Conservation (phyloP, 1,140 invertebrate genomes). For the Calephelis nemesis region DNA sequence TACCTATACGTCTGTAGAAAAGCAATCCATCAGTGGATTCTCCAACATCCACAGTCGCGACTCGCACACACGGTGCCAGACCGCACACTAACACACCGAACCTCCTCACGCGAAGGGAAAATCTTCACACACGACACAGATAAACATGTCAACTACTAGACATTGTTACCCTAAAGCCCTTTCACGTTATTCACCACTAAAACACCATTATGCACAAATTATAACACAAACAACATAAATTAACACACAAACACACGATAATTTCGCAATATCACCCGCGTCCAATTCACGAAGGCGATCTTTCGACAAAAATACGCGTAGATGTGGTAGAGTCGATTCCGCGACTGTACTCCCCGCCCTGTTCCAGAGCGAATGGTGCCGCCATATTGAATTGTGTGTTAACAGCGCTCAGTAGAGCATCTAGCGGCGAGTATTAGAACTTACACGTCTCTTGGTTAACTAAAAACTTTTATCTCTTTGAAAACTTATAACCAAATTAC, state of each 20-base stretch:
- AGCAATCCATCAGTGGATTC: conserved; percentile 77
- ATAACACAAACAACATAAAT: conserved; percentile 70
- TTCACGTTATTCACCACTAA: conserved; percentile 73
- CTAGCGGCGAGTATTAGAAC: conserved; percentile 47
- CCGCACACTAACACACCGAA: conserved; percentile 65
- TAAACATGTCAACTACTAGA: conserved; percentile 79
- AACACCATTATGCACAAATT: conserved; percentile 66
- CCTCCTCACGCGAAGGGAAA: conserved; percentile 78
- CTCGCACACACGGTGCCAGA: conserved; percentile 60
- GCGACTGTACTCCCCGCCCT: conserved; percentile 76
- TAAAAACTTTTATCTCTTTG: neutral
- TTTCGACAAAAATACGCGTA: conserved; percentile 73
- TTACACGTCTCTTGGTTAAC: conserved; percentile 8
- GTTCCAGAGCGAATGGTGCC: conserved; percentile 73
- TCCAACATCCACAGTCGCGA: conserved; percentile 55
- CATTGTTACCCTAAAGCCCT: conserved; percentile 76
- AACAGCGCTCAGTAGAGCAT: conserved; percentile 49
- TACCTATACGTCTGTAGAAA: conserved; percentile 76
- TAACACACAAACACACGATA: conserved; percentile 70
- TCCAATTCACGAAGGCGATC: conserved; percentile 65
- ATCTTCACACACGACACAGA: conserved; percentile 79
- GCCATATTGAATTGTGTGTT: conserved; percentile 73
- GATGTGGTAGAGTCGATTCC: conserved; percentile 69
- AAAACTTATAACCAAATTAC: neutral
- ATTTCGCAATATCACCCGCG: conserved; percentile 72